These are phyloP conservation scores for Pocillopora grandis DNA, from an alignment of 92 coral and sea anemone species.

Conservation along the genomic window DNA sequence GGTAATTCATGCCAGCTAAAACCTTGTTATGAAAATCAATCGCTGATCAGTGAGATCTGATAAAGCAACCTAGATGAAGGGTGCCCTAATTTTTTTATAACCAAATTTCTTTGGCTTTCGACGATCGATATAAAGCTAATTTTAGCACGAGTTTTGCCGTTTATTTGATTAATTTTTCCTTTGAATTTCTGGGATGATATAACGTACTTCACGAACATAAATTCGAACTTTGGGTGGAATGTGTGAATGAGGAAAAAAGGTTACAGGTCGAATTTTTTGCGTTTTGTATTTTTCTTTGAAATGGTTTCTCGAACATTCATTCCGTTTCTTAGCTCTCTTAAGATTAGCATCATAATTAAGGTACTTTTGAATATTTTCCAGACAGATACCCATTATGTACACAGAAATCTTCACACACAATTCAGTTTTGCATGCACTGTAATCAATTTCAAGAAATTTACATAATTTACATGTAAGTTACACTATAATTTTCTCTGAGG, in stretches of 20 bases:
- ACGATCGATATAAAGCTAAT: background rate
- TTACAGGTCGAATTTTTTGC: too few species aligned
- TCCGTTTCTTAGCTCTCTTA: background rate
- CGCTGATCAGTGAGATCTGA: background rate
- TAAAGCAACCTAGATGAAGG: background rate
- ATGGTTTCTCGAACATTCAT: conserved; percentile 7
- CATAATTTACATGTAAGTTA: conserved; percentile 13
- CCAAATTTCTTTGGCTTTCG: background rate
- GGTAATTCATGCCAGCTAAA: conserved; percentile 12
- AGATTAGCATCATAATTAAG: conserved; percentile 10
- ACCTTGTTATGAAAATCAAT: background rate
- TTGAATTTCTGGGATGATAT: background rate
- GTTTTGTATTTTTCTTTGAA: too few species aligned
- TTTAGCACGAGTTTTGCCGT: conserved; percentile 3
- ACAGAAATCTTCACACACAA: conserved; percentile 23
- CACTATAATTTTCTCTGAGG: background rate
- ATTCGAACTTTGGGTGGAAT: background rate
- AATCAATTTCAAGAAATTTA: background rate
- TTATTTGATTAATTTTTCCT: conserved; percentile 19
- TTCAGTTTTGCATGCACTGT: background rate
- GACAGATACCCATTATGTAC: background rate
- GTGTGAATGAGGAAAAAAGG: too few species aligned
- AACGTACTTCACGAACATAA: background rate
- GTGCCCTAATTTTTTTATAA: conserved; percentile 1
- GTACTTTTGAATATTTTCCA: background rate